Evolutionary conservation across 2,797 vertebrate genomes (phyloP).

Genomic region (Vireo griseus): DNA sequence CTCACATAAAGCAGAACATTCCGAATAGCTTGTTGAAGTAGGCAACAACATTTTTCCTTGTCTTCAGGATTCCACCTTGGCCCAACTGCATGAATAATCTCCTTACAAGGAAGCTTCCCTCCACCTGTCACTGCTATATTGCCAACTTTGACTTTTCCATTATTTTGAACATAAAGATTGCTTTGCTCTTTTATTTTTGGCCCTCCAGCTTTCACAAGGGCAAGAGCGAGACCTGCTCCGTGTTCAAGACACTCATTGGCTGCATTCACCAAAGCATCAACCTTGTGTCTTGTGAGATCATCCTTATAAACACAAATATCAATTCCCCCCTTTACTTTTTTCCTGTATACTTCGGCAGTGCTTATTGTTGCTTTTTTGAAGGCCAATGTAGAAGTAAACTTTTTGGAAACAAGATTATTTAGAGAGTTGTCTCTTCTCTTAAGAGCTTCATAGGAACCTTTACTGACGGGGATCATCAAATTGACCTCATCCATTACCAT

Average conservation of each 20-base stretch:
- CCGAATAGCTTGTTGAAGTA: conserved; percentile 15
- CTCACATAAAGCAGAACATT: conserved; percentile 62
- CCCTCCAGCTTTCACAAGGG: conserved; percentile 79
- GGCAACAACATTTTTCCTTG: neutral
- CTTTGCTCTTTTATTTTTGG: conserved; percentile 71
- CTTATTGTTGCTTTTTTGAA: neutral
- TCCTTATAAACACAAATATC: conserved; percentile 82
- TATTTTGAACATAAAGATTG: fast-evolving
- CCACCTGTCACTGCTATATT: conserved; percentile 19
- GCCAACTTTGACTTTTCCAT: conserved; percentile 54
- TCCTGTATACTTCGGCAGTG: conserved; percentile 57
- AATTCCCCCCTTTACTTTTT: conserved; percentile 29
- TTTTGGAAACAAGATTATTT: conserved; percentile 61
- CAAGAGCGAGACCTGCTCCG: conserved; percentile 77
- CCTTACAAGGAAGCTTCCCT: conserved; percentile 75
- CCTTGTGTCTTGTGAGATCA: conserved; percentile 79
- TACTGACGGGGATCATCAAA: conserved; percentile 48
- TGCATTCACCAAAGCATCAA: conserved; percentile 86
- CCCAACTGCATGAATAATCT: conserved; percentile 87
- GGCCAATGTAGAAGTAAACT: conserved; percentile 73
- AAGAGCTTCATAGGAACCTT: conserved; percentile 55
- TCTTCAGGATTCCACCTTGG: neutral
- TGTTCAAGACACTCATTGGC: conserved; percentile 78
- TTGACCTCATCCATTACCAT: neutral
- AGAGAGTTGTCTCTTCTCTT: conserved; percentile 47